phyloP scores from a whole-genome alignment of 2,113 vertebrate genomes.

The Notothenia coriiceps region DNA sequence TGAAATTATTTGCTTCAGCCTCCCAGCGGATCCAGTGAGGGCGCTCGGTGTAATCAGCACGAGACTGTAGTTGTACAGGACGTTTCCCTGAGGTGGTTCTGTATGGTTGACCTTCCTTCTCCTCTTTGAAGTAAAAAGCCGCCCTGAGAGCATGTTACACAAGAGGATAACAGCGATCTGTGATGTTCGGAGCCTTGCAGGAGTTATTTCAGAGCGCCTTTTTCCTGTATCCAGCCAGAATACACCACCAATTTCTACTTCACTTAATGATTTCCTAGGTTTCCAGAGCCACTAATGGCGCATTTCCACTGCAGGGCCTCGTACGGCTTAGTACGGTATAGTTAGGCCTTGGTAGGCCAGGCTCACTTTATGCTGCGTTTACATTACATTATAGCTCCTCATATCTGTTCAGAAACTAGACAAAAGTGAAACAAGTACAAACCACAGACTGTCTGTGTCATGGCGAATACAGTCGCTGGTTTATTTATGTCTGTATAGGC shows the following conservation, averaged over 20 bases:
- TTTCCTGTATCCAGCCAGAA: not conserved
- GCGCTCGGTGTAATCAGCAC: slow-evolving; percentile 24
- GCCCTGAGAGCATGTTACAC: not conserved
- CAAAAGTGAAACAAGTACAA: too few species aligned
- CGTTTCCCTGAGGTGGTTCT: slow-evolving; percentile 38
- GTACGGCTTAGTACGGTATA: too few species aligned
- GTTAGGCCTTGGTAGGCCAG: too few species aligned
- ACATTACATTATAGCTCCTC: too few species aligned
- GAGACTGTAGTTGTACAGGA: slow-evolving; percentile 8
- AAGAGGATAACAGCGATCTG: not conserved
- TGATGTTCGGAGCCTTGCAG: not conserved
- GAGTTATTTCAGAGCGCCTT: not conserved
- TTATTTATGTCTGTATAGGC: too few species aligned
- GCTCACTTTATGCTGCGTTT: too few species aligned
- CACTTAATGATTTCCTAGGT: not conserved
- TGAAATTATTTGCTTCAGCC: slow-evolving; percentile 18
- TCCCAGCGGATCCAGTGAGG: slow-evolving; percentile 28
- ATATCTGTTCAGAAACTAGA: too few species aligned
- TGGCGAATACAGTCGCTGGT: too few species aligned
- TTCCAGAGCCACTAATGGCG: not conserved
- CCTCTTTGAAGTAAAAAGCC: slow-evolving; percentile 9
- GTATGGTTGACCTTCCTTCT: slow-evolving; percentile 15
- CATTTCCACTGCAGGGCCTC: too few species aligned
- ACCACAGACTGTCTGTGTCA: too few species aligned
- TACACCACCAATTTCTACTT: not conserved